Base-by-base conservation (phyloP, 2,888 invertebrate species). In the Zaprionus obscuricornis region DNA sequence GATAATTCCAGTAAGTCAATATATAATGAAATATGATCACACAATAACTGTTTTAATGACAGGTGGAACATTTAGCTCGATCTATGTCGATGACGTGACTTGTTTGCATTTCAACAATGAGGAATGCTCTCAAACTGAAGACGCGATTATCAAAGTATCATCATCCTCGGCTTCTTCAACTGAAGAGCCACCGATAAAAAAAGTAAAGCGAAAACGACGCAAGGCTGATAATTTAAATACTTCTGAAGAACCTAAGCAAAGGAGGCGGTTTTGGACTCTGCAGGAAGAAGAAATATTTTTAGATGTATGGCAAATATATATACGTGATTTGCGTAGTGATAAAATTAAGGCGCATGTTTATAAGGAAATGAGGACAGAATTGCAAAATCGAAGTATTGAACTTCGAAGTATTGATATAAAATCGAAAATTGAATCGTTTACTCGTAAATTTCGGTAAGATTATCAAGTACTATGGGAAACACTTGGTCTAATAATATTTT, bases 371-470 rank as follows among this genome's bases (percentile, higher is more conserved):
- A 26, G 34, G 3, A 22, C 16, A 1, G 54, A 62, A 2, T 43
- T 74, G 1, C 3, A 24, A 0, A 4, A 0, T 6, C 14, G 13
- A 2, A 68, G 62, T 0, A 27, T 71, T 2, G 1, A 31, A 0
- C 3, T 74, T 2, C 10, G 1, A 8, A 7, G 16, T 0, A 1
- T 1, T 0, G 49, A 65, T 11, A 52, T 74, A 0, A 71, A 59
- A 14, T 2, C 26, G 0, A 77, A 77, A 62, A 57, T 74, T 2
- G 42, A 49, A 14, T 24, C 56, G 0, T n/a, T 74, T 0, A 46
- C 13, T 13, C 74, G 71, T 2, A 57, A 39, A 22, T 77, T 52
- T 33, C 50, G 51, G 74, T 74, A 31, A 64, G 43, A 2, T 8
- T 0, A 5, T 1, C 5, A 2, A 1, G n/a, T 1, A 3, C 4